Evolutionary conservation across 2,888 invertebrate species (phyloP).

Genomic region (Parnassius smintheus): DNA sequence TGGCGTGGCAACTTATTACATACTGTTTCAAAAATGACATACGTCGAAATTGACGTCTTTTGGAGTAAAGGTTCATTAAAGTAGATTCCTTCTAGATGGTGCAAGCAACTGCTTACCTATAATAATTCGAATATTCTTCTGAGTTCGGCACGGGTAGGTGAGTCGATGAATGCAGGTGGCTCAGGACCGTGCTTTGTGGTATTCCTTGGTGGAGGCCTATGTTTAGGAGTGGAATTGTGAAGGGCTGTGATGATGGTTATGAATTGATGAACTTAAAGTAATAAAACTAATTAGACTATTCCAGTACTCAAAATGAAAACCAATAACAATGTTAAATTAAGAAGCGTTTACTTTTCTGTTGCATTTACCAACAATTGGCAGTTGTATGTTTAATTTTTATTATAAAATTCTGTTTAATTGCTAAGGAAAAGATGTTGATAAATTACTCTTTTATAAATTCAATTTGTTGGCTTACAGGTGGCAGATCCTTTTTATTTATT

Average conservation of each 20-base stretch:
- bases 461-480: slow-evolving; percentile 1
- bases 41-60: too few species aligned
- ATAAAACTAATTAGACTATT: background rate
- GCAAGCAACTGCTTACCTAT: background rate
- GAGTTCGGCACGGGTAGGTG: background rate
- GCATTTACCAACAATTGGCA: background rate
- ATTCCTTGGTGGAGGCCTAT: too few species aligned
- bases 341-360: background rate
- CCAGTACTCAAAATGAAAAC: background rate
- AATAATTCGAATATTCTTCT: background rate
- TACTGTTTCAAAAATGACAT: too few species aligned
- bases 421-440: too few species aligned
- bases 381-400: background rate
- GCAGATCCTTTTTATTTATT: slow-evolving; percentile 5
- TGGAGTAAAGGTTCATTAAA: too few species aligned
- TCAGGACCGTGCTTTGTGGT: too few species aligned
- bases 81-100: background rate
- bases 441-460: too few species aligned
- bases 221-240: too few species aligned
- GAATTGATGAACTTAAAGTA: background rate
- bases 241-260: too few species aligned
- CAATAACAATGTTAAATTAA: background rate
- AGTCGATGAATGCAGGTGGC: background rate
- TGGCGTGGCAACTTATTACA: too few species aligned
- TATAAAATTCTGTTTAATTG: too few species aligned